Percentiles rank a stretch among this genome's conserved stretches.
Conservation (phyloP, 2,113 vertebrate species). For the Spermophilus dauricus region DNA sequence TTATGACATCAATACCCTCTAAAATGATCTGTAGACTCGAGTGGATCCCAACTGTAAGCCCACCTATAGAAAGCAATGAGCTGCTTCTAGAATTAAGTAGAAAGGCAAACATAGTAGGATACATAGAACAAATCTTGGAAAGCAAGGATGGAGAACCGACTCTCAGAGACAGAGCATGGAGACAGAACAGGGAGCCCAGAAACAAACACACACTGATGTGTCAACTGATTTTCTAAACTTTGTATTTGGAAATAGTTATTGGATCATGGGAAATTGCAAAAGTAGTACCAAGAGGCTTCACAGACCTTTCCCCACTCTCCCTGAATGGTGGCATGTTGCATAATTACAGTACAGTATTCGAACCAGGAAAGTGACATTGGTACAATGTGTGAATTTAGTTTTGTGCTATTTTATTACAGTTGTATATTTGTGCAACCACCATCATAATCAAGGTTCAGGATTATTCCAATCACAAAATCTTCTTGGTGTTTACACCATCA, state of each 20-base stretch:
- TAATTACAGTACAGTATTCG: background rate
- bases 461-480: background rate
- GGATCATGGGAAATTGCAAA: too few species aligned
- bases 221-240: too few species aligned
- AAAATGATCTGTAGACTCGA: background rate
- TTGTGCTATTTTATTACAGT: background rate
- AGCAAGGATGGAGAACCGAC: background rate
- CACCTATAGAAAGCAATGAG: background rate
- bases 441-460: too few species aligned
- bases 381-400: background rate
- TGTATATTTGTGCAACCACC: too few species aligned
- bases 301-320: background rate
- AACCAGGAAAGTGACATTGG: background rate
- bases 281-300: background rate
- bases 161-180: background rate
- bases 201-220: too few species aligned
- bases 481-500: background rate
- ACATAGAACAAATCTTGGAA: background rate
- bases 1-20: background rate
- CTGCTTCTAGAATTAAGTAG: background rate
- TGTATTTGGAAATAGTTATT: too few species aligned
- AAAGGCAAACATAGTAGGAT: background rate
- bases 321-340: background rate
- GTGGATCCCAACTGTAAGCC: background rate
- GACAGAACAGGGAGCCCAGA: background rate